Conservation (phyloP, 2,113 vertebrate species). For the Corythoichthys intestinalis region DNA sequence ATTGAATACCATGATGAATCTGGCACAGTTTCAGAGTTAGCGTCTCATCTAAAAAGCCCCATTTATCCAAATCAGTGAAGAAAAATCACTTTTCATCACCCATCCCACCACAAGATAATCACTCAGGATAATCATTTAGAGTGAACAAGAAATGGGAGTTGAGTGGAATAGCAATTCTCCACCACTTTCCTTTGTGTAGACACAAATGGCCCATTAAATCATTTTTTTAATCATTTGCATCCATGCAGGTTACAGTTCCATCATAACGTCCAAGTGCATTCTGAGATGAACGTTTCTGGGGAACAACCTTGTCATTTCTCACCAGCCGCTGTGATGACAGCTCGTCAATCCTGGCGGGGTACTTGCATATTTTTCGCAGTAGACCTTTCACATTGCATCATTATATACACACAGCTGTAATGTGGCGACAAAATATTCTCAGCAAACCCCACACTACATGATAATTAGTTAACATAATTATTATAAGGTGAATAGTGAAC, state of each 20-base stretch:
- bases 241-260: not conserved
- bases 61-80: too few relatives aligned
- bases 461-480: too few relatives aligned
- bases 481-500: too few relatives aligned
- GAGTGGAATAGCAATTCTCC: not conserved
- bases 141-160: too few relatives aligned
- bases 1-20: too few relatives aligned
- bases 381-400: slow-evolving; percentile 16
- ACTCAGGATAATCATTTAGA: too few relatives aligned
- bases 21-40: too few relatives aligned
- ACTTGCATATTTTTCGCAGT: slow-evolving; percentile 3
- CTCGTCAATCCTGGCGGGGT: slow-evolving; percentile 6
- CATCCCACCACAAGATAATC: too few relatives aligned
- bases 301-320: slow-evolving; percentile 2
- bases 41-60: too few relatives aligned
- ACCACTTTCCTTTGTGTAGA: not conserved
- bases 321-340: slow-evolving; percentile 16
- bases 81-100: too few relatives aligned
- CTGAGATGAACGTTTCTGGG: slow-evolving; percentile 3
- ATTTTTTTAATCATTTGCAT: not conserved
- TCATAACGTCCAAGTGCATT: slow-evolving; percentile 9
- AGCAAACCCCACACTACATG: too few relatives aligned
- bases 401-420: not conserved
- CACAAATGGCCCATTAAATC: not conserved
- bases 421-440: not conserved